Percentiles rank a stretch among this genome's conserved stretches.
phyloP scores from a whole-genome alignment of 2,888 invertebrate species.

The Crossocerus cetratus region DNA sequence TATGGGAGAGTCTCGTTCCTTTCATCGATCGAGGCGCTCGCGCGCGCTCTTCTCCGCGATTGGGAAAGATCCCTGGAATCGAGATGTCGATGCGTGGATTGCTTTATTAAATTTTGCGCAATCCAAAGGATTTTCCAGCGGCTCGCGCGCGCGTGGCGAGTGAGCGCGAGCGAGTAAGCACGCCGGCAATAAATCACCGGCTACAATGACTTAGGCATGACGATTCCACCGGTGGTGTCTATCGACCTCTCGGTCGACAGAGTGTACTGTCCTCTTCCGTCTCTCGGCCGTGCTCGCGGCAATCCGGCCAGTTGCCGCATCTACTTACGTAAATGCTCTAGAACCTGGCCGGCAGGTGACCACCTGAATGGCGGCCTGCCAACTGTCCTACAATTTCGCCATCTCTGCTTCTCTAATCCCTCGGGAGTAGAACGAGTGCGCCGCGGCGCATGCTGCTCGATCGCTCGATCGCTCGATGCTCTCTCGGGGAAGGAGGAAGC shows the following conservation, averaged over 20 bases:
- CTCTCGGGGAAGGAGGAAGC: too few relatives aligned
- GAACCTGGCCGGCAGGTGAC: slow-evolving; percentile 46
- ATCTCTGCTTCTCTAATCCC: too few relatives aligned
- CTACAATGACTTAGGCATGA: slow-evolving; percentile 64
- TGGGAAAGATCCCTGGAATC: slow-evolving; percentile 61
- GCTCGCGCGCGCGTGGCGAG: slow-evolving; percentile 35
- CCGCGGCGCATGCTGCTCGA: too few relatives aligned
- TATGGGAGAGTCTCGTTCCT: slow-evolving; percentile 34
- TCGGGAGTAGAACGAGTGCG: too few relatives aligned
- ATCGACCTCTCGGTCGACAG: slow-evolving; percentile 20
- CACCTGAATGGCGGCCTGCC: slow-evolving; percentile 7
- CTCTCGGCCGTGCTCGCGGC: slow-evolving; percentile 29
- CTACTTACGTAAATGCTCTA: slow-evolving; percentile 64
- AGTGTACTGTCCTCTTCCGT: slow-evolving; percentile 12
- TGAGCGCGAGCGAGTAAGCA: background rate
- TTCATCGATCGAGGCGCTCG: slow-evolving; percentile 43
- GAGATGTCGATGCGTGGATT: slow-evolving; percentile 64
- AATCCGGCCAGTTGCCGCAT: slow-evolving; percentile 47
- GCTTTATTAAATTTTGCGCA: slow-evolving; percentile 71
- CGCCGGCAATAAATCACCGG: slow-evolving; percentile 61
- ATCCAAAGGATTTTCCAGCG: slow-evolving; percentile 63
- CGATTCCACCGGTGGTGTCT: slow-evolving; percentile 30
- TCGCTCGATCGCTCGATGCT: too few relatives aligned
- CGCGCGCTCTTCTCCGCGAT: slow-evolving; percentile 26
- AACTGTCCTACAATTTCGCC: too few relatives aligned